These are phyloP conservation scores for Clostera curtula DNA, from an alignment of 2,888 invertebrate genomes.

Conservation along the genomic window DNA sequence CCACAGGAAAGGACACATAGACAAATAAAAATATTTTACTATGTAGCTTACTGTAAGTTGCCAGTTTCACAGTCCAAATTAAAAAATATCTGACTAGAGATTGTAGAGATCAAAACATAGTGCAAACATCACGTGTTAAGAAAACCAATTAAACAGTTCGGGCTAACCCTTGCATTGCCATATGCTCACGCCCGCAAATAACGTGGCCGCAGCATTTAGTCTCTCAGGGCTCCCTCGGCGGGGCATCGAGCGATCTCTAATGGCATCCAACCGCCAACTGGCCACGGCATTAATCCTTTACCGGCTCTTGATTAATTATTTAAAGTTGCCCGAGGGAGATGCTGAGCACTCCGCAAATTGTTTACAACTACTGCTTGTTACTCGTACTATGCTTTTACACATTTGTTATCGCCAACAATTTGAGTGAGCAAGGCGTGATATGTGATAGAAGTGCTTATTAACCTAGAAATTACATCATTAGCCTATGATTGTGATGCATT, in stretches of 20 bases:
- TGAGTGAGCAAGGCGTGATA: no score
- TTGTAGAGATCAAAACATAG: no score
- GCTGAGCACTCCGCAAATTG: slow-evolving; percentile 48
- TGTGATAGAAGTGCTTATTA: no score
- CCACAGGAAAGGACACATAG: no score
- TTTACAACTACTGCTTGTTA: slow-evolving; percentile 50
- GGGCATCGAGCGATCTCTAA: slow-evolving; percentile 67
- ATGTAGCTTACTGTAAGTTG: slow-evolving; percentile 9
- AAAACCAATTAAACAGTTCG: slow-evolving; percentile 28
- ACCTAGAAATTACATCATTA: no score
- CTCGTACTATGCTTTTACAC: no score
- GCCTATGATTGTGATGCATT: no score
- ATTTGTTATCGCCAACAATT: no score
- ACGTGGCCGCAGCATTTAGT: slow-evolving; percentile 65
- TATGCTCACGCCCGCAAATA: slow-evolving; percentile 42
- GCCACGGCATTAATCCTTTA: slow-evolving; percentile 72
- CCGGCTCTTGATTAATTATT: slow-evolving; percentile 72
- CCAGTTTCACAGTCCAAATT: no score
- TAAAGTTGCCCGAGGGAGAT: slow-evolving; percentile 55
- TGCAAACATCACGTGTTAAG: slow-evolving; percentile 22
- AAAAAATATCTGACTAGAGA: no score
- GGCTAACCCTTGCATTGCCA: slow-evolving; percentile 33
- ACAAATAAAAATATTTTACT: no score
- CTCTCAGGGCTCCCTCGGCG: slow-evolving; percentile 28
- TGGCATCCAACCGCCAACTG: slow-evolving; percentile 70